A percentile compares a stretch with the other conserved stretches of the same genome.
phyloP scores from a whole-genome alignment of 2,797 vertebrate species.

The Argyrosomus regius region DNA sequence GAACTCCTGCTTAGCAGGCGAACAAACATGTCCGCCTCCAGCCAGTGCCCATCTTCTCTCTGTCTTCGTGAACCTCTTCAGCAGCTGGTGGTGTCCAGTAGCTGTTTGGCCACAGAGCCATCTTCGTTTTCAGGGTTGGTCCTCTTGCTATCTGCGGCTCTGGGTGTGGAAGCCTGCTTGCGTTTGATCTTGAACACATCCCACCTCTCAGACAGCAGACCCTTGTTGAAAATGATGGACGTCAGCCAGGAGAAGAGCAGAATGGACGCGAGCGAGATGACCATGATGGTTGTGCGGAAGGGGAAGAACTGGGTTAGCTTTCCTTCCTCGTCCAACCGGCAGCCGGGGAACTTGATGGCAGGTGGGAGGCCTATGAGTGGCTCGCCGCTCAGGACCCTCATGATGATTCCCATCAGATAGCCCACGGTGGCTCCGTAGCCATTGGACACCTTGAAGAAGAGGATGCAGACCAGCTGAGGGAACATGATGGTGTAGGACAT shows the following conservation, averaged over 20 bases:
- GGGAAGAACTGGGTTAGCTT: slow-evolving; percentile 84
- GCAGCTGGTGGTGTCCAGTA: slow-evolving; percentile 72
- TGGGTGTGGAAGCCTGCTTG: slow-evolving; percentile 40
- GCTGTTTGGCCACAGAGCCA: slow-evolving; percentile 42
- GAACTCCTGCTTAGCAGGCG: slow-evolving; percentile 17
- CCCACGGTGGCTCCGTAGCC: slow-evolving; percentile 83
- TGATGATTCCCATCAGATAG: slow-evolving; percentile 71
- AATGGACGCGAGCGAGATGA: slow-evolving; percentile 78
- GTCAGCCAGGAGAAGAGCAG: slow-evolving; percentile 78
- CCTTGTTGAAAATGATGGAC: slow-evolving; percentile 81
- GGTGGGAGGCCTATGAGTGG: slow-evolving; percentile 80
- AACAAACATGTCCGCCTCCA: slow-evolving; percentile 28
- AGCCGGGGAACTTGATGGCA: slow-evolving; percentile 81
- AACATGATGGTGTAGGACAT: slow-evolving; percentile 89
- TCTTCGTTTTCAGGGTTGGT: slow-evolving; percentile 18
- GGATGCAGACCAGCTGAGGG: slow-evolving; percentile 87
- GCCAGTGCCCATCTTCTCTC: slow-evolving; percentile 38
- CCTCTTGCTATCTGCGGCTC: not conserved
- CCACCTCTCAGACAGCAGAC: slow-evolving; percentile 80
- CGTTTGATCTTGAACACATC: slow-evolving; percentile 81
- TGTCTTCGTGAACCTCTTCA: slow-evolving; percentile 37
- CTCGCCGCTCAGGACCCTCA: slow-evolving; percentile 75
- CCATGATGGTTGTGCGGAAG: slow-evolving; percentile 86
- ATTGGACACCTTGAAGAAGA: slow-evolving; percentile 86
- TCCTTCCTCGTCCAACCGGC: slow-evolving; percentile 68